phyloP scores from a whole-genome alignment of 1,140 invertebrate genomes.

The Hetaerina americana region DNA sequence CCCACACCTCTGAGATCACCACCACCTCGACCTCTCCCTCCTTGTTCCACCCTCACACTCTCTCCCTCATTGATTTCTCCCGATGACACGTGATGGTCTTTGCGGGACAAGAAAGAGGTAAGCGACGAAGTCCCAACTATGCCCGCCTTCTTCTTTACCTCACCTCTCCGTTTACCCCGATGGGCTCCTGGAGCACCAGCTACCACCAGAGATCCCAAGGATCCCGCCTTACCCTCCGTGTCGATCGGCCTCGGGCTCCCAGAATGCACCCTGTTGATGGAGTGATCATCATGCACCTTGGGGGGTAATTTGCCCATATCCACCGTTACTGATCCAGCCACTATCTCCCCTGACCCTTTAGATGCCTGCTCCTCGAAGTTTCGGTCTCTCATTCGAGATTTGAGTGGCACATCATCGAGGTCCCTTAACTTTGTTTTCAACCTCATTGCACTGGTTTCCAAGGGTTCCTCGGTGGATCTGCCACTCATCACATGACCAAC shows the following conservation, averaged over 20 bases:
- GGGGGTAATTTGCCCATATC: background rate
- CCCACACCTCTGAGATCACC: background rate
- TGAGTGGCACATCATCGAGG: conserved; percentile 15
- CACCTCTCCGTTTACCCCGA: background rate
- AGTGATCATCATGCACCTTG: background rate
- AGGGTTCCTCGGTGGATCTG: background rate
- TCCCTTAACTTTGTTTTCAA: conserved; percentile 2
- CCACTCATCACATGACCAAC: background rate
- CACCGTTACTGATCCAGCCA: conserved; percentile 4
- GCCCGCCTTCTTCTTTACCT: background rate
- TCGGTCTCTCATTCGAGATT: conserved; percentile 8
- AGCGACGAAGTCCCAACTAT: background rate
- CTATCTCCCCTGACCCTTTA: background rate
- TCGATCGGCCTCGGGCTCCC: background rate
- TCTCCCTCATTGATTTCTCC: background rate
- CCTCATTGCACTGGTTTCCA: background rate
- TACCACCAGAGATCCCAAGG: background rate
- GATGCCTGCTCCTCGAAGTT: background rate
- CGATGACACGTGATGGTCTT: background rate
- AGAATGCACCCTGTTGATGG: background rate
- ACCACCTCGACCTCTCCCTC: background rate
- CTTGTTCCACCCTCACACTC: background rate
- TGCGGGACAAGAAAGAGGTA: background rate
- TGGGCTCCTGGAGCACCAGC: background rate
- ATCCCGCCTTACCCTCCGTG: background rate